These are phyloP conservation scores for Formicarius rufipectus DNA, from an alignment of 2,113 vertebrate genomes.

Conservation along the genomic window DNA sequence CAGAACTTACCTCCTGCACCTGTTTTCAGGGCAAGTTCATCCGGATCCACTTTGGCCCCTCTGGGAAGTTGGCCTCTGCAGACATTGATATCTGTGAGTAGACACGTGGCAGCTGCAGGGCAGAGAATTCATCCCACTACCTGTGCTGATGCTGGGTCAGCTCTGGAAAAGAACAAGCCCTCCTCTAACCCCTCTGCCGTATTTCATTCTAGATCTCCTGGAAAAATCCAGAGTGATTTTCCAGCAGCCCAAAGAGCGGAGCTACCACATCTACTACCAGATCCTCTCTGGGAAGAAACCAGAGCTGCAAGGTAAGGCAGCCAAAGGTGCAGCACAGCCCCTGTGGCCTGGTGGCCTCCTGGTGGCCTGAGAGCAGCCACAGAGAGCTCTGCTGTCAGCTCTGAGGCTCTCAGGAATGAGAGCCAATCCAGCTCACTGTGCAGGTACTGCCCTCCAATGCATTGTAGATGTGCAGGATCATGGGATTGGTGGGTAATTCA, in stretches of 20 bases:
- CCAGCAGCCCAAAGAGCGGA: slow-evolving; percentile 90
- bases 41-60: slow-evolving; percentile 91
- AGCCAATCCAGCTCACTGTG: background rate
- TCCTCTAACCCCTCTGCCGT: background rate
- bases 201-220: slow-evolving; percentile 82
- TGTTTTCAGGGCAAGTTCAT: slow-evolving; percentile 90
- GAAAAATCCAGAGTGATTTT: slow-evolving; percentile 97
- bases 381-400: background rate
- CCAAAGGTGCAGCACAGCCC: background rate
- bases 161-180: background rate
- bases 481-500: background rate
- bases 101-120: background rate
- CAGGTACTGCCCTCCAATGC: background rate
- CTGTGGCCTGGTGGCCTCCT: background rate
- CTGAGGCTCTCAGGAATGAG: background rate
- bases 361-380: background rate
- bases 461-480: background rate
- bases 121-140: background rate
- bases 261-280: slow-evolving; percentile 95
- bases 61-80: slow-evolving; percentile 88
- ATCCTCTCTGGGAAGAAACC: slow-evolving; percentile 93
- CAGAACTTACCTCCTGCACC: background rate
- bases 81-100: slow-evolving; percentile 95
- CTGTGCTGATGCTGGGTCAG: background rate
- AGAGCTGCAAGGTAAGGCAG: slow-evolving; percentile 84